Evolutionary conservation across 2,888 invertebrate species (phyloP).

Genomic region (Pseudococcus jackbeardsleyi): DNA sequence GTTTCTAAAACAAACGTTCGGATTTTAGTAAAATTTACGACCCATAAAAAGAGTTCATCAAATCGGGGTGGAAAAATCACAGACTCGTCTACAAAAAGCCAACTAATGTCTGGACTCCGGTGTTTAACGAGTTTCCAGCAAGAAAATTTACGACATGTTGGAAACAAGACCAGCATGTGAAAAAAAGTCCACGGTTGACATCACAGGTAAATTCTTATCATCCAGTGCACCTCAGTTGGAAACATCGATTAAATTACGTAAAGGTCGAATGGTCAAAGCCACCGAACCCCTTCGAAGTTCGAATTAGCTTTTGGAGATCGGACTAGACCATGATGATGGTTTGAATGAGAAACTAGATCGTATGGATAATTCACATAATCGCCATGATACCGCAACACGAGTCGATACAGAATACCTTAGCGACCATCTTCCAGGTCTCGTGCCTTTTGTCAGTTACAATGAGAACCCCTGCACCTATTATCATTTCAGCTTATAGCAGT

Average conservation of each 20-base stretch:
- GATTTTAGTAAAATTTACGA: not conserved
- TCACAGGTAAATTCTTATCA: not conserved
- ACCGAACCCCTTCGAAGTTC: not conserved
- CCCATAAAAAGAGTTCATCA: not conserved
- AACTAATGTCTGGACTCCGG: not conserved
- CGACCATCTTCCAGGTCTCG: constrained; percentile 28
- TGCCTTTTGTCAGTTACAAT: constrained; percentile 28
- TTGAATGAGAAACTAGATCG: not conserved
- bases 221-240: constrained; percentile 7
- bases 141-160: not conserved
- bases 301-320: not conserved
- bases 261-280: constrained; percentile 10
- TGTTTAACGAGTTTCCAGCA: not conserved
- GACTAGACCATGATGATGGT: not conserved
- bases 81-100: not conserved
- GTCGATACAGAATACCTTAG: not conserved
- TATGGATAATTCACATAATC: constrained; percentile 2
- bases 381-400: not conserved
- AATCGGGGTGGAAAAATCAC: not conserved
- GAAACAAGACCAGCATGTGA: not conserved
- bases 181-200: constrained; percentile 2
- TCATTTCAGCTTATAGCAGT: constrained; percentile 23
- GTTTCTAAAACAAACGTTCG: not conserved
- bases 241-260: constrained; percentile 15
- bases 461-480: constrained; percentile 49